Base-by-base conservation (phyloP, 1,140 invertebrate genomes). In the Brachionus rotundiformis region DNA sequence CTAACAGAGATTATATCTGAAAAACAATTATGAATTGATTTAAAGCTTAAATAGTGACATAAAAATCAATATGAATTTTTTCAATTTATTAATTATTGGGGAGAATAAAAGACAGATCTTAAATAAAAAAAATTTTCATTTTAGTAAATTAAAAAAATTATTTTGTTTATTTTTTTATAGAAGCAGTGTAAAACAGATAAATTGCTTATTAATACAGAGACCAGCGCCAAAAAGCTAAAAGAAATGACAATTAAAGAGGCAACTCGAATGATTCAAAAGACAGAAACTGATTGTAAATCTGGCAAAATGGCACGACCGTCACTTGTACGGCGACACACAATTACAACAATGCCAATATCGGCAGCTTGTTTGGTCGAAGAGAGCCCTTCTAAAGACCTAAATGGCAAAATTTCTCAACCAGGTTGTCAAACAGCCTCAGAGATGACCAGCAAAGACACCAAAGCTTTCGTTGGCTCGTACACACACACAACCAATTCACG, bases 321-420 rank as follows among this genome's bases (percentile, higher is more conserved):
- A 10, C 47, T 79, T 19, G 76, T 63, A n/a, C 76, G 76, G 8
- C 44, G 76, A 5, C 76, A 79, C 41, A 79, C 76, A 79, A 79
- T 79, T 1, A 79, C 76, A 33, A 59, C 47, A 33, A 79, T 79
- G 76, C 76, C 76, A 13, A 79, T 36, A 36, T 59, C 31, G 0
- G 31, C 76, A 33, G 76, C 76, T 79, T 39, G 59, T 59, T 19
- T 63, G 19, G 47, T 23, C 6, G 31, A 23, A 19, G 23, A 54
- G 25, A 54, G 10, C 25, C 11, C 36, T 33, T 25, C 19, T 25
- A 36, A 11, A 16, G 41, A 59, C 16, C 2, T 47, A 31, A 36
- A 33, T 33, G 29, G 63, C n/a, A 73, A 47, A 47, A 44, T 13
- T 2, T 25, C 36, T 27, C 36, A 29, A 27, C 8, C 7, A 7